These are phyloP conservation scores for Zaprionus camerounensis DNA, from an alignment of 1,140 invertebrate species.

Conservation along the genomic window DNA sequence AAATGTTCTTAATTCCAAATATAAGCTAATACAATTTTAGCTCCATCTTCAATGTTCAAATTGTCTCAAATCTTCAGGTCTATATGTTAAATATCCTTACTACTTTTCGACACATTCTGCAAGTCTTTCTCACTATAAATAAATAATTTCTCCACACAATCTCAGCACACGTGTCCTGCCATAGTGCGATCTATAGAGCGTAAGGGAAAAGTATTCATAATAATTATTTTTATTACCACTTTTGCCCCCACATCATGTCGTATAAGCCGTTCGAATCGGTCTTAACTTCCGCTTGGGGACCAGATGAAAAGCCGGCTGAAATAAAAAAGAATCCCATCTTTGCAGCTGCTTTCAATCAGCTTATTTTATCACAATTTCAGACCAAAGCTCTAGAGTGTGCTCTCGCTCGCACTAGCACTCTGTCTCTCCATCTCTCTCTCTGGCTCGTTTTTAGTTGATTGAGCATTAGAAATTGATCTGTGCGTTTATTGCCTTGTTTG, in stretches of 20 bases:
- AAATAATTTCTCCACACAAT: neutral
- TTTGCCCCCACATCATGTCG: slow-evolving; percentile 12
- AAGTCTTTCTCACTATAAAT: too few relatives aligned
- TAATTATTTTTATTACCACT: slow-evolving; percentile 45
- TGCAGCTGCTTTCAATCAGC: slow-evolving; percentile 51
- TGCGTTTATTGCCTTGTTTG: slow-evolving; percentile 73
- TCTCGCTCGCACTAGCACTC: slow-evolving; percentile 3
- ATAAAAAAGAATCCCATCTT: slow-evolving; percentile 24
- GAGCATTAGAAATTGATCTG: slow-evolving; percentile 79
- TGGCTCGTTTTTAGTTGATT: slow-evolving; percentile 65
- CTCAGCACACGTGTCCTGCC: neutral
- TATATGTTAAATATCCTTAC: too few relatives aligned
- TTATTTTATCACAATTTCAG: slow-evolving; percentile 69
- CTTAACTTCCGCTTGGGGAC: slow-evolving; percentile 19
- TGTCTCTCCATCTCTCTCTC: slow-evolving; percentile 37
- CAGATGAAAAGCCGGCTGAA: neutral
- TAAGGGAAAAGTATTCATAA: slow-evolving; percentile 34
- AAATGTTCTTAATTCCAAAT: too few relatives aligned
- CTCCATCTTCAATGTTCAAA: too few relatives aligned
- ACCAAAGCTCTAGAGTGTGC: slow-evolving; percentile 50
- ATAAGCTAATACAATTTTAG: too few relatives aligned
- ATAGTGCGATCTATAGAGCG: neutral
- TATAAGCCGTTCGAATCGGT: slow-evolving; percentile 23
- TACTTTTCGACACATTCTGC: too few relatives aligned
- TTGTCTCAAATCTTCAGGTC: too few relatives aligned